Evolutionary conservation across 1,140 invertebrate species (phyloP).

Genomic region (Papilio polytes): DNA sequence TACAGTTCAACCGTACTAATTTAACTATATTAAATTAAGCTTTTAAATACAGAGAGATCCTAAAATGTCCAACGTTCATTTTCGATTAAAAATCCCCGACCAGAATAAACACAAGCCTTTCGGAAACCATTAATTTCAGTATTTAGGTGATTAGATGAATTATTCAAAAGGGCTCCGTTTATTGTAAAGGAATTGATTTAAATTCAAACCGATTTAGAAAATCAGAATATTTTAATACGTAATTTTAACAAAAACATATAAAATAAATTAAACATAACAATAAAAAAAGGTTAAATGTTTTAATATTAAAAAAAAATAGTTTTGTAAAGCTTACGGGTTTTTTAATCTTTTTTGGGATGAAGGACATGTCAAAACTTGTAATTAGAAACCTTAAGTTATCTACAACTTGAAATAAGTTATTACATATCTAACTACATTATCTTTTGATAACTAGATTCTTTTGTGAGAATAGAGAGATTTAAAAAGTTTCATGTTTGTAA

Average conservation of each 20-base stretch:
- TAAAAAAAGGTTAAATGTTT: neutral
- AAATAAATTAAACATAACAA: no score
- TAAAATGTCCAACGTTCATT: neutral
- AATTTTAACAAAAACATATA: neutral
- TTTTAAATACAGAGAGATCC: neutral
- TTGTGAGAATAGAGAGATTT: neutral
- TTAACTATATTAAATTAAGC: neutral
- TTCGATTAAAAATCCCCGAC: neutral
- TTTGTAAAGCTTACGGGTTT: no score
- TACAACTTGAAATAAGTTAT: no score
- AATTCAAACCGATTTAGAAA: neutral
- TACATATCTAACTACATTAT: neutral
- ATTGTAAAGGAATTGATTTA: conserved; percentile 22
- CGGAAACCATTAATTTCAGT: conserved; percentile 19
- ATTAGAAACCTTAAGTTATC: neutral
- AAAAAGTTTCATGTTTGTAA: conserved; percentile 7
- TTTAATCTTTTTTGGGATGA: no score
- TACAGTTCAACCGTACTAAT: no score
- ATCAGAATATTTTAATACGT: neutral
- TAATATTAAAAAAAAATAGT: neutral
- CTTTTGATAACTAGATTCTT: neutral
- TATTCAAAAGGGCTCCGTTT: neutral
- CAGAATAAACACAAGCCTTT: conserved; percentile 13
- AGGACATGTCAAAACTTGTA: neutral
- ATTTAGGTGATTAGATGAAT: conserved; percentile 22